These are phyloP conservation scores for Poecilia gillii DNA, from an alignment of 2,797 vertebrate species.

Conservation along the genomic window DNA sequence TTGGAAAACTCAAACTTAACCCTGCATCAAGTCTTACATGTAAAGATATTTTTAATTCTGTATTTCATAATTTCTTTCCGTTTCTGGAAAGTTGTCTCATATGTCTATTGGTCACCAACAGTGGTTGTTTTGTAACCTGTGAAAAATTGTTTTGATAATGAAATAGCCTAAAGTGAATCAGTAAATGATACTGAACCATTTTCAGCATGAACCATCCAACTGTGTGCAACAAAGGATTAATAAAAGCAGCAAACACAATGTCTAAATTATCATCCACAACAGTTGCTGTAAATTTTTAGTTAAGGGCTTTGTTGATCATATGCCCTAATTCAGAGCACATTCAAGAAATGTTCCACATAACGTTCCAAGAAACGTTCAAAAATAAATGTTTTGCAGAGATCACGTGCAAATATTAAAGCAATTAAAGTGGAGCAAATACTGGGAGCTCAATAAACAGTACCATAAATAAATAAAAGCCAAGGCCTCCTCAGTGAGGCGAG, in stretches of 20 bases:
- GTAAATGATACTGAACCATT: background rate
- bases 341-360: no score
- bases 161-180: background rate
- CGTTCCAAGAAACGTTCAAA: background rate
- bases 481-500: slow-evolving; percentile 27
- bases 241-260: background rate
- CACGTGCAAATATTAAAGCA: slow-evolving; percentile 6
- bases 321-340: background rate
- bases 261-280: background rate
- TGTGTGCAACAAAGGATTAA: background rate
- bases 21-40: background rate
- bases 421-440: background rate
- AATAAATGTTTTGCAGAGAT: slow-evolving; percentile 1
- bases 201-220: background rate
- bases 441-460: slow-evolving; percentile 10
- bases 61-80: background rate
- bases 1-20: background rate
- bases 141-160: background rate
- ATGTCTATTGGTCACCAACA: background rate
- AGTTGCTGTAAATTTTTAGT: background rate
- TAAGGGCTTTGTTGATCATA: background rate
- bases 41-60: background rate
- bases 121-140: background rate
- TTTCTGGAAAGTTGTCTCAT: background rate
- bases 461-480: slow-evolving; percentile 14